These are phyloP conservation scores for Danaus plexippus DNA, from an alignment of 1,140 invertebrate genomes.

Conservation along the genomic window DNA sequence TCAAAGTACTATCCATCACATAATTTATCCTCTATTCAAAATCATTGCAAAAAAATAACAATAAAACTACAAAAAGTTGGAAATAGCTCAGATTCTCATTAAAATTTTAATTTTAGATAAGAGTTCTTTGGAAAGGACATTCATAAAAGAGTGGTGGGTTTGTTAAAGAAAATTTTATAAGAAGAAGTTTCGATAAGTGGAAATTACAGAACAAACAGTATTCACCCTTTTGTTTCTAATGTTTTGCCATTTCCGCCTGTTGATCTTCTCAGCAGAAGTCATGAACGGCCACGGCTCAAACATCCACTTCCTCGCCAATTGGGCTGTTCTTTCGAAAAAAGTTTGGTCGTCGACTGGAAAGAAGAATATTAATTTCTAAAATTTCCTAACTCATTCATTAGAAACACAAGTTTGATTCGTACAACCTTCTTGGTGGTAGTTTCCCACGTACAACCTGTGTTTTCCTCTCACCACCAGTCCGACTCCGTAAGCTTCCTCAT, in stretches of 20 bases:
- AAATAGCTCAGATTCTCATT: too few relatives aligned
- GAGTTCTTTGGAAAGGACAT: too few relatives aligned
- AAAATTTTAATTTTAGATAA: too few relatives aligned
- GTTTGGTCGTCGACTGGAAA: constrained; percentile 42
- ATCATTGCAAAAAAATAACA: neutral
- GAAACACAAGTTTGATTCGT: neutral
- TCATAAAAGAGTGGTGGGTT: too few relatives aligned
- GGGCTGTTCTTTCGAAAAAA: constrained; percentile 37
- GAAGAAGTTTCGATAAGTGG: too few relatives aligned
- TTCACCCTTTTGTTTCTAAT: constrained; percentile 67
- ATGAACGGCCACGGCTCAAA: constrained; percentile 52
- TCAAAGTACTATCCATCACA: too few relatives aligned
- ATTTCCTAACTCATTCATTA: neutral
- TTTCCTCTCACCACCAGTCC: constrained; percentile 90
- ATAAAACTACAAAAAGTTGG: neutral
- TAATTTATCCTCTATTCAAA: neutral
- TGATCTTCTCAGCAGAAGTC: constrained; percentile 46
- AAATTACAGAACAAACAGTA: neutral
- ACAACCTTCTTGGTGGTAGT: constrained; percentile 36
- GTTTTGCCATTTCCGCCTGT: constrained; percentile 54
- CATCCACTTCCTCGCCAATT: constrained; percentile 35
- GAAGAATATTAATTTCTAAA: constrained; percentile 4
- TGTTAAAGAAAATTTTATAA: too few relatives aligned
- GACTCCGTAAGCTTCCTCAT: constrained; percentile 86
- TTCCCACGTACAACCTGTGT: constrained; percentile 76